Evolutionary conservation across 2,888 invertebrate genomes (phyloP).

Genomic region (Embidobia sp.): DNA sequence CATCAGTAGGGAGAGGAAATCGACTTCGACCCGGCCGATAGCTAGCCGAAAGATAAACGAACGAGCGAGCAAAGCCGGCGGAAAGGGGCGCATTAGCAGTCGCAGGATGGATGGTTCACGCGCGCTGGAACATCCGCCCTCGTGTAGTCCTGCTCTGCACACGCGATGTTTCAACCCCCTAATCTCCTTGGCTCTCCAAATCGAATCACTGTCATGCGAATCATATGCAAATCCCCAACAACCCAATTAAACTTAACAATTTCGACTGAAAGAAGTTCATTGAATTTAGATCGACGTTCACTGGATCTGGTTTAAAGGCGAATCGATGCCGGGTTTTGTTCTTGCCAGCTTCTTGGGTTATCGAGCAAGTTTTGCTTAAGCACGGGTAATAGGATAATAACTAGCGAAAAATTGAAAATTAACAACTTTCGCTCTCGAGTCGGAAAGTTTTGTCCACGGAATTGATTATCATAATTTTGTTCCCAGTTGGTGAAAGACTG

Average conservation of each 20-base stretch:
- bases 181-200: slow-evolving; percentile 55
- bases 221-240: slow-evolving; percentile 61
- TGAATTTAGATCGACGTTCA: slow-evolving; percentile 46
- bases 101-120: slow-evolving; percentile 71
- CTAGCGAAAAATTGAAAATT: no score
- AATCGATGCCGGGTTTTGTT: no score
- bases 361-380: no score
- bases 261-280: slow-evolving; percentile 39
- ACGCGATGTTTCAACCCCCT: slow-evolving; percentile 65
- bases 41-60: slow-evolving; percentile 52
- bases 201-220: slow-evolving; percentile 61
- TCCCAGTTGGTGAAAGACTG: no score
- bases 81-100: slow-evolving; percentile 33
- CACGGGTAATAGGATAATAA: no score
- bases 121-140: slow-evolving; percentile 69
- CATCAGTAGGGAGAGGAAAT: slow-evolving; percentile 35
- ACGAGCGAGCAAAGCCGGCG: slow-evolving; percentile 24
- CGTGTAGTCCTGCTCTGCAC: slow-evolving; percentile 55
- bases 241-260: slow-evolving; percentile 56
- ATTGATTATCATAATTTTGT: no score
- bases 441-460: no score
- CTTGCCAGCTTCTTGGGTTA: no score
- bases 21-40: slow-evolving; percentile 37
- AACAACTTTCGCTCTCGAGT: no score
- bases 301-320: no score